phyloP scores from a whole-genome alignment of 2,888 invertebrate genomes.

The Brassicogethes aeneus region DNA sequence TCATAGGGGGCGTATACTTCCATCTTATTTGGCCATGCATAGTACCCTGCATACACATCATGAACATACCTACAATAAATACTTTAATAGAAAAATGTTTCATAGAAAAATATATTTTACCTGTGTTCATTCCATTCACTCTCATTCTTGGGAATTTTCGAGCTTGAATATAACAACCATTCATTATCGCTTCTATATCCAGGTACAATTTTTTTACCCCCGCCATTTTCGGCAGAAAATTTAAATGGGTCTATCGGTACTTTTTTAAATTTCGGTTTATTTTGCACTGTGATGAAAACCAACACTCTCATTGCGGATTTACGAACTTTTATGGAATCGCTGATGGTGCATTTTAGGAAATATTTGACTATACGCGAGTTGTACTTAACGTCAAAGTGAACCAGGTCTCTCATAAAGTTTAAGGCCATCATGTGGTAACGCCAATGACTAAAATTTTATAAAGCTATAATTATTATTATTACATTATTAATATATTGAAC shows the following conservation, averaged over 20 bases:
- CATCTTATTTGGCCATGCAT: constrained; percentile 46
- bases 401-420: constrained; percentile 60
- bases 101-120: constrained; percentile 31
- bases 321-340: constrained; percentile 74
- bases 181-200: constrained; percentile 62
- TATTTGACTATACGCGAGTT: constrained; percentile 55
- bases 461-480: too few species aligned
- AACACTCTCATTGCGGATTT: constrained; percentile 57
- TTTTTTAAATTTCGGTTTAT: constrained; percentile 58
- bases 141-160: constrained; percentile 49
- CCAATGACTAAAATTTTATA: constrained; percentile 74
- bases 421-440: constrained; percentile 68
- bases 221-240: constrained; percentile 29
- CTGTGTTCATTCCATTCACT: constrained; percentile 67
- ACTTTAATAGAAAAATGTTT: neutral
- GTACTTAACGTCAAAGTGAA: constrained; percentile 61
- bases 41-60: constrained; percentile 50
- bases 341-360: constrained; percentile 55
- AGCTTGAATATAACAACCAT: constrained; percentile 64
- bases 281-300: constrained; percentile 59
- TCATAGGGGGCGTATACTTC: constrained; percentile 56
- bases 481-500: constrained; percentile 3
- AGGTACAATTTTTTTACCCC: constrained; percentile 26
- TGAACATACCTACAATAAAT: constrained; percentile 43
- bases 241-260: constrained; percentile 47